Conservation (phyloP, 2,797 vertebrate genomes). For the Clarias platycephalus region DNA sequence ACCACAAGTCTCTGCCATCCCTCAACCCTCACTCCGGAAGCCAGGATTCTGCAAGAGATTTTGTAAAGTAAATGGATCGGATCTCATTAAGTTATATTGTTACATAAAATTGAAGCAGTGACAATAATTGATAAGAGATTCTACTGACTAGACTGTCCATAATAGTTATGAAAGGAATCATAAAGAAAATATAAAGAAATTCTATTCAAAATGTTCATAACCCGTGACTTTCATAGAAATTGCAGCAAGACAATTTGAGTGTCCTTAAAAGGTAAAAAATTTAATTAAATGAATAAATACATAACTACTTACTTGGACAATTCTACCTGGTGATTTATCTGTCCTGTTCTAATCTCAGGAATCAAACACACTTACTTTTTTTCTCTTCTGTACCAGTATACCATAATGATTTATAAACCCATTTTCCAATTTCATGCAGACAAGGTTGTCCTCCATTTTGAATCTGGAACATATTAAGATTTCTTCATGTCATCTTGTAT, state of each 20-base stretch:
- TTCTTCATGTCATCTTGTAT: not conserved
- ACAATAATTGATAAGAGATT: not conserved
- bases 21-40: not conserved
- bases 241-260: not conserved
- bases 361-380: not conserved
- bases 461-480: not conserved
- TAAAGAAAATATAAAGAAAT: too few species aligned
- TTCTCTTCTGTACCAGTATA: not conserved
- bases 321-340: not conserved
- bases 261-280: too few species aligned
- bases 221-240: not conserved
- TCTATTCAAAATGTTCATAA: not conserved
- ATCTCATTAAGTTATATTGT: not conserved
- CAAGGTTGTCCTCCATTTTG: not conserved
- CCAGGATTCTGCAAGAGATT: not conserved
- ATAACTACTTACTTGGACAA: not conserved
- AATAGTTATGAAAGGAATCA: not conserved
- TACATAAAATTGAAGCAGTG: not conserved
- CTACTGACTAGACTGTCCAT: not conserved
- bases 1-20: conserved; percentile 14
- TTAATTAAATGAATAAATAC: not conserved
- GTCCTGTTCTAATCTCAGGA: not conserved
- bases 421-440: not conserved
- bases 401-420: not conserved
- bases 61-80: not conserved